Conservation (phyloP, 2,888 invertebrate genomes). For the Heliothis peltigera region DNA sequence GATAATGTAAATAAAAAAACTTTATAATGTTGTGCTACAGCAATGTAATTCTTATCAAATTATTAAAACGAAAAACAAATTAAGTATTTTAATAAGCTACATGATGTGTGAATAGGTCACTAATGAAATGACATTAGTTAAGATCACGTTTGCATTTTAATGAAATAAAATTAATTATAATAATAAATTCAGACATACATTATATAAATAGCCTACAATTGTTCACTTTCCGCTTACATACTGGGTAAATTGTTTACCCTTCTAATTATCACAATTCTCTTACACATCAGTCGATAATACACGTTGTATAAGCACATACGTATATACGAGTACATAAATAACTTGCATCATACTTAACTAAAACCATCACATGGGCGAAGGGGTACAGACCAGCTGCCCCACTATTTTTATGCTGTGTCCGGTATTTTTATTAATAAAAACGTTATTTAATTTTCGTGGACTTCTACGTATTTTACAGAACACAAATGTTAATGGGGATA, state of each 20-base stretch:
- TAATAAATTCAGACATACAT: constrained; percentile 41
- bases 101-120: constrained; percentile 42
- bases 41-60: constrained; percentile 44
- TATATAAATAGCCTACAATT: constrained; percentile 52
- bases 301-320: constrained; percentile 68
- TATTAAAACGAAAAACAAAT: constrained; percentile 42
- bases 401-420: constrained; percentile 2
- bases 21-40: constrained; percentile 47
- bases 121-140: constrained; percentile 36
- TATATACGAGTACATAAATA: constrained; percentile 39
- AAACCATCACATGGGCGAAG: constrained; percentile 25
- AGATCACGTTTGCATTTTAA: constrained; percentile 20
- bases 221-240: constrained; percentile 61
- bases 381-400: constrained; percentile 56
- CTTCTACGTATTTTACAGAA: constrained; percentile 20
- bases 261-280: constrained; percentile 84
- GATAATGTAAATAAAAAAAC: constrained; percentile 47
- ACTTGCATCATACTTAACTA: constrained; percentile 29
- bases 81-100: constrained; percentile 47
- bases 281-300: constrained; percentile 81
- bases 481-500: constrained; percentile 1
- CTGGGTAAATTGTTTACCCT: constrained; percentile 65
- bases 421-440: constrained; percentile 30
- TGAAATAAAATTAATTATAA: constrained; percentile 36
- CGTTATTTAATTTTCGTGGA: constrained; percentile 11